Percentiles rank a stretch among this genome's conserved stretches.
These are phyloP conservation scores for Caradrina kadenii DNA, from an alignment of 2,888 invertebrate genomes.

Conservation along the genomic window DNA sequence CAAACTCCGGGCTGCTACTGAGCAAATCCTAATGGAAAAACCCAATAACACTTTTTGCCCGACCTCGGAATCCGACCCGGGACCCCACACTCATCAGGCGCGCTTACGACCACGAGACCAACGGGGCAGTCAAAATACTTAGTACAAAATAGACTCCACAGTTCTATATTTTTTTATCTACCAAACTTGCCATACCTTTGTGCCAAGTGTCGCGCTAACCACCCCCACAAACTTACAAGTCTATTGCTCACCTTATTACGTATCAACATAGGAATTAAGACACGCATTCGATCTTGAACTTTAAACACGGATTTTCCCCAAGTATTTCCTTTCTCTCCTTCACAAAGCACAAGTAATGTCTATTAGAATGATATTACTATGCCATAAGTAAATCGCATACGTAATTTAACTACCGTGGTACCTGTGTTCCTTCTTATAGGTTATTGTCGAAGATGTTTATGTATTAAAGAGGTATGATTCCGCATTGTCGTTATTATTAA, in stretches of 20 bases:
- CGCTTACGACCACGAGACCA: no score
- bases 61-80: no score
- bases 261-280: slow-evolving; percentile 41
- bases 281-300: slow-evolving; percentile 55
- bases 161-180: no score
- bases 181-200: not conserved
- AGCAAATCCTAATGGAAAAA: no score
- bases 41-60: no score
- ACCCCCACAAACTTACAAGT: not conserved
- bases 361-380: slow-evolving; percentile 6
- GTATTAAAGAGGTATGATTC: slow-evolving; percentile 35
- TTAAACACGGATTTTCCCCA: slow-evolving; percentile 33
- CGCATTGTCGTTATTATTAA: slow-evolving; percentile 35
- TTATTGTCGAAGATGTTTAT: slow-evolving; percentile 41
- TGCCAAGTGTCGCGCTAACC: not conserved
- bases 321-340: slow-evolving; percentile 55
- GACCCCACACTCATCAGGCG: no score
- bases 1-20: no score
- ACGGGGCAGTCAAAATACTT: no score
- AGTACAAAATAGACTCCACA: no score
- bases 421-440: slow-evolving; percentile 5
- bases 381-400: not conserved
- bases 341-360: slow-evolving; percentile 14
- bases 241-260: slow-evolving; percentile 37
- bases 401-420: slow-evolving; percentile 49